Evolutionary conservation across 30 jellyfish, hydroid and myxozoan species (phyloP), one percentile per base, ranked within the genome.

Genomic region (Phacellophora camtschatica): DNA sequence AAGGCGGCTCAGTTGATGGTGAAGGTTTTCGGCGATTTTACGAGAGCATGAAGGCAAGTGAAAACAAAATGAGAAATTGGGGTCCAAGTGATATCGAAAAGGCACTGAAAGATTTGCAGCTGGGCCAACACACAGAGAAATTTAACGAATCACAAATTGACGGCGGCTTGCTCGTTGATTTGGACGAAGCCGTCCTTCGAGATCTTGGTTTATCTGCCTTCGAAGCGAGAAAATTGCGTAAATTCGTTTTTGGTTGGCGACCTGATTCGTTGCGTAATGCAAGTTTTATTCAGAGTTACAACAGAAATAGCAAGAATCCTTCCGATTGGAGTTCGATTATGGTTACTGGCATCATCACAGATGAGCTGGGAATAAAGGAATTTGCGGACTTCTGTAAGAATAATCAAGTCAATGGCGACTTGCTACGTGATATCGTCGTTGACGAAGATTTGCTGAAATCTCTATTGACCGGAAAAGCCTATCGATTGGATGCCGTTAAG

Each of bases 231-330:
- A 91, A 91, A 61, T 58, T 91, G 41, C 65, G 98, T 24, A 91
- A 91, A 71, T 91, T 84, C 72, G 95, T 84, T 22, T 91, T 91
- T 56, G 98, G 98, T 11, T 91, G 98, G 98, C 46, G 98, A 32
- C 96, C 98, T 0, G 98, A 91, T 37, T 35, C 83, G 28, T 28
- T 71, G 71, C 56, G 94, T 54, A 87, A 90, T 6, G 11, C 42
- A 1, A 41, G 34, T 25, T 74, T 77, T 48, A 74, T 63, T 23
- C 89, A 71, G 64, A 51, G 48, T 34, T 71, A 68, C 33, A 74
- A 79, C 58, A 56, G 53, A 33, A 37, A 28, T 7, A 78, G 97
- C 66, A 74, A 84, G 53, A 94, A 91, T 41, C 95, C 98, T n/a
- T 37, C 89, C 23, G 71, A 85, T 22, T 91, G 98, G 98, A 59